These are phyloP conservation scores for Paramuricea clavata DNA, from an alignment of 92 coral and sea anemone species.

Conservation along the genomic window DNA sequence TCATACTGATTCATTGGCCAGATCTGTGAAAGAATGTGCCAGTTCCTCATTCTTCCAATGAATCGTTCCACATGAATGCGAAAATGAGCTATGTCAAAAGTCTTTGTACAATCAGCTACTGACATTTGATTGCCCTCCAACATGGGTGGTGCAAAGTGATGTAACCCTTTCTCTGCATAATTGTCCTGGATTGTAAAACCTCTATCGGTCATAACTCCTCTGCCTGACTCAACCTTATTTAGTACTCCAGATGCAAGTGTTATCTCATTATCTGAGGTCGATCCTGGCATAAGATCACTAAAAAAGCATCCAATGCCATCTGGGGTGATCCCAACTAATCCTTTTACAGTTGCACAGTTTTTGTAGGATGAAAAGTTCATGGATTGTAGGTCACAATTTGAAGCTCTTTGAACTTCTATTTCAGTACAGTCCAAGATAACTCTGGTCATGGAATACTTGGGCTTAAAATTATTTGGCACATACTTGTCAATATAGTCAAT, in stretches of 20 bases:
- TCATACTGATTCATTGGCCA: constrained; percentile 49
- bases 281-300: constrained; percentile 43
- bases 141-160: constrained; percentile 50
- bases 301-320: constrained; percentile 39
- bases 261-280: constrained; percentile 44
- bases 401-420: constrained; percentile 20
- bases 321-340: constrained; percentile 43
- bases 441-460: constrained; percentile 33
- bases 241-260: background rate
- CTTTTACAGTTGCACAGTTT: constrained; percentile 42
- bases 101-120: constrained; percentile 4
- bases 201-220: constrained; percentile 41
- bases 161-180: constrained; percentile 17
- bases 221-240: constrained; percentile 22
- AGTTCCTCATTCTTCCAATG: constrained; percentile 40
- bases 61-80: constrained; percentile 40
- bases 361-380: constrained; percentile 47
- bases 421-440: constrained; percentile 40
- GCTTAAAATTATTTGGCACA: constrained; percentile 30
- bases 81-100: constrained; percentile 39
- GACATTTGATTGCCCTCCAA: constrained; percentile 23
- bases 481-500: background rate
- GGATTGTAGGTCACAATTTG: constrained; percentile 25
- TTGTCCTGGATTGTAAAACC: constrained; percentile 22
- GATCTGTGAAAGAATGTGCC: constrained; percentile 37